Evolutionary conservation across 2,113 vertebrate genomes (phyloP).

Genomic region (Paradoxurus hermaphroditus): DNA sequence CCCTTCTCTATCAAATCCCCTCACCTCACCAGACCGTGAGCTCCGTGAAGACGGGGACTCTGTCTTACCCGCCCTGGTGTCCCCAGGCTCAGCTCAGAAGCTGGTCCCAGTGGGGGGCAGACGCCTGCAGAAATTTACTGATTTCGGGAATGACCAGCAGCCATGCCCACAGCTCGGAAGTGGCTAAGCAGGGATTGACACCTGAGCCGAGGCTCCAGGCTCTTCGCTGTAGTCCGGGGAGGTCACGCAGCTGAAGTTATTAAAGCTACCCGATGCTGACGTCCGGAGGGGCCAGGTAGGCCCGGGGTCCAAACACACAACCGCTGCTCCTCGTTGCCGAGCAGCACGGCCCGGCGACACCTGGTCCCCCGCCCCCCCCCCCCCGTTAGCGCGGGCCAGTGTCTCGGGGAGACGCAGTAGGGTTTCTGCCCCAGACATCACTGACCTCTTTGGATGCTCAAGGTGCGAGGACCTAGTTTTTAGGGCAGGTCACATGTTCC

Average conservation of each 20-base stretch:
- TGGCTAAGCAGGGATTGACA: neutral
- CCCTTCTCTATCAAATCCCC: neutral
- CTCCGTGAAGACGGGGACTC: neutral
- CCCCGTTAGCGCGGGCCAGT: rapidly evolving
- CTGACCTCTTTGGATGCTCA: neutral
- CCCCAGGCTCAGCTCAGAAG: neutral
- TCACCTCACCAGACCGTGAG: neutral
- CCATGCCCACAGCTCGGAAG: neutral
- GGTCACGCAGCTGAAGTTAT: neutral
- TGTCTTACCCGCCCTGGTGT: neutral
- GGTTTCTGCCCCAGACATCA: neutral
- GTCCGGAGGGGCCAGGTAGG: neutral
- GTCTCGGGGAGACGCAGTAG: neutral
- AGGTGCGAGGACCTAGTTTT: neutral
- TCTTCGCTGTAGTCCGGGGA: neutral
- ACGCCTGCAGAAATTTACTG: neutral
- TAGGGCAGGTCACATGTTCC: neutral
- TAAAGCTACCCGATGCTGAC: too few relatives aligned
- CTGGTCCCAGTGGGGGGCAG: too few relatives aligned
- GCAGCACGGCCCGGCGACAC: rapidly evolving
- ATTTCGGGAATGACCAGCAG: neutral
- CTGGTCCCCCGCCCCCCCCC: rapidly evolving
- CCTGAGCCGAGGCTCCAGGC: neutral
- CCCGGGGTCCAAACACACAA: neutral
- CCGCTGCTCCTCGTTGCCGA: neutral